Evolutionary conservation across 2,888 invertebrate species (phyloP).

Genomic region (Torymus texanus): DNA sequence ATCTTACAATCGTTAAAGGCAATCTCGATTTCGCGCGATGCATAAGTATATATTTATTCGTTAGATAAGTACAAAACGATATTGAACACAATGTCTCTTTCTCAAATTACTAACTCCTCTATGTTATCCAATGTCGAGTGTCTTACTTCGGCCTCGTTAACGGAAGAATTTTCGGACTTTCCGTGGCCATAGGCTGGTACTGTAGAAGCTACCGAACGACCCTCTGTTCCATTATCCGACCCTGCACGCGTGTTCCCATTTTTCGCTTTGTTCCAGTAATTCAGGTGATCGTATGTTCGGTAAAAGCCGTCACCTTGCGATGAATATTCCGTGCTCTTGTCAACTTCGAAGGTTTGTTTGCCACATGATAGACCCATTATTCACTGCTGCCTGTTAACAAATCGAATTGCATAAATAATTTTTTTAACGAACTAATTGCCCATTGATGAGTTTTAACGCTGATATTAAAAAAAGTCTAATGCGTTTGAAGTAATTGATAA

Average conservation of each 20-base stretch:
- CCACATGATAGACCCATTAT: slow-evolving; percentile 45
- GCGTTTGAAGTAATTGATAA: too few species aligned
- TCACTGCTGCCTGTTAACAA: slow-evolving; percentile 9
- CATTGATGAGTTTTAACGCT: too few species aligned
- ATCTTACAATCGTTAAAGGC: too few species aligned
- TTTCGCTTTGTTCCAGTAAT: slow-evolving; percentile 30
- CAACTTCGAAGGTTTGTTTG: slow-evolving; percentile 46
- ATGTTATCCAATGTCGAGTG: slow-evolving; percentile 2
- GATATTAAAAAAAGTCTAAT: too few species aligned
- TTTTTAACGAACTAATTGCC: too few species aligned
- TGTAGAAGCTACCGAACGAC: slow-evolving; percentile 23
- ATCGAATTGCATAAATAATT: neutral
- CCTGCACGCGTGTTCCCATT: slow-evolving; percentile 23
- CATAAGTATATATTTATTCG: neutral
- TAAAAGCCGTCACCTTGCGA: slow-evolving; percentile 42
- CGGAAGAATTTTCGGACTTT: slow-evolving; percentile 12
- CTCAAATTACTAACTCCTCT: neutral
- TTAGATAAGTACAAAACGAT: neutral
- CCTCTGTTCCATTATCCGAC: neutral
- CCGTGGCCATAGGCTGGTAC: slow-evolving; percentile 20
- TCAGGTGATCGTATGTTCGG: slow-evolving; percentile 38
- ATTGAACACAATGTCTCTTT: slow-evolving; percentile 4
- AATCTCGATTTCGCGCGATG: neutral
- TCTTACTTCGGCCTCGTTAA: slow-evolving; percentile 15
- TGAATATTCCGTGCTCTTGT: slow-evolving; percentile 29